Evolutionary conservation across 1,140 invertebrate genomes (phyloP).

Genomic region (Microvelia longipes): DNA sequence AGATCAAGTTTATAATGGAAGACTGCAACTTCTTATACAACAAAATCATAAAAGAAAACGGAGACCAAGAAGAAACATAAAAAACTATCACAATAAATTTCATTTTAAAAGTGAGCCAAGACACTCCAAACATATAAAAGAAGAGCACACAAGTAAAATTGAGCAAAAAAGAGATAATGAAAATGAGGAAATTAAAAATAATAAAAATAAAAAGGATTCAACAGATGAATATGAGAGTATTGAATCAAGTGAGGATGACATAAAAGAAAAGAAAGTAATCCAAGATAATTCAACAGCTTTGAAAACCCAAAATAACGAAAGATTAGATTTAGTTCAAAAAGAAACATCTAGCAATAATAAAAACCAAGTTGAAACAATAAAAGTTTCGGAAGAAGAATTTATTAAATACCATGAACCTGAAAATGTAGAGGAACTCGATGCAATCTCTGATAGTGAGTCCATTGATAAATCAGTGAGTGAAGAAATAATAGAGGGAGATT

Average conservation of each 20-base stretch:
- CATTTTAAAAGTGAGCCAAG: neutral
- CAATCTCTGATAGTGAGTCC: neutral
- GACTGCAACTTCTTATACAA: neutral
- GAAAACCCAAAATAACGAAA: neutral
- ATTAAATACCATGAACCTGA: neutral
- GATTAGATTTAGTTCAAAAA: neutral
- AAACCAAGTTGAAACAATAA: too few relatives aligned
- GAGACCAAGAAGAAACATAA: neutral
- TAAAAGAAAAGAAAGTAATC: constrained; percentile 4
- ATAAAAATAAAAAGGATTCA: neutral
- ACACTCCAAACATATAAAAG: neutral
- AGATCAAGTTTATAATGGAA: neutral
- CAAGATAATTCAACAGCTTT: too few relatives aligned
- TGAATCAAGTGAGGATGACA: constrained; percentile 9
- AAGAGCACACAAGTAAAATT: neutral
- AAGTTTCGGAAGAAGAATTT: too few relatives aligned
- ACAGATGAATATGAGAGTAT: constrained; percentile 9
- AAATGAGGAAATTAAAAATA: neutral
- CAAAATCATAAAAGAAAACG: neutral
- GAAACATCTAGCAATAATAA: neutral
- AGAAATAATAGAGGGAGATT: neutral
- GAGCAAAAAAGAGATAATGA: neutral
- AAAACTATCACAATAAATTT: neutral
- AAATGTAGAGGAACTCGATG: neutral
- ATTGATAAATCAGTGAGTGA: neutral